Evolutionary conservation across 2,113 vertebrate genomes (phyloP).

Genomic region (Lagopus leucura): DNA sequence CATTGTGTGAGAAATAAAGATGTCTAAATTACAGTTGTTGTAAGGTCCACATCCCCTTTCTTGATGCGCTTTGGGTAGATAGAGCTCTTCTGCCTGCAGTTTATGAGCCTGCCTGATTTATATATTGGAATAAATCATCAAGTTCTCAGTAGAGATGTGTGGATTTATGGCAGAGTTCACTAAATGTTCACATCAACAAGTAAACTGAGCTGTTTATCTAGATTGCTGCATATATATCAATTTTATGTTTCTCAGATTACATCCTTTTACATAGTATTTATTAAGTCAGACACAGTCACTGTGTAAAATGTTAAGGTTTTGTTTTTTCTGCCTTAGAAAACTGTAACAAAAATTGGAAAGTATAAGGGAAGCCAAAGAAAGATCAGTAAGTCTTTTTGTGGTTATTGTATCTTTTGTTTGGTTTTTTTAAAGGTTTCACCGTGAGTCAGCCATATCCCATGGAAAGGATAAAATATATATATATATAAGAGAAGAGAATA

Average conservation of each 20-base stretch:
- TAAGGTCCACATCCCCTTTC: neutral
- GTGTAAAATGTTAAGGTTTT: neutral
- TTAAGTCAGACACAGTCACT: neutral
- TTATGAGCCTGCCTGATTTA: slow-evolving; percentile 18
- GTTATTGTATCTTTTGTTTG: neutral
- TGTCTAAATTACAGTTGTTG: neutral
- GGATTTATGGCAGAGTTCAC: neutral
- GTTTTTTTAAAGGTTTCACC: neutral
- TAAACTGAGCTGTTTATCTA: neutral
- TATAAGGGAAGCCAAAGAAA: neutral
- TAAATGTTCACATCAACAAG: neutral
- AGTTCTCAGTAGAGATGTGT: neutral
- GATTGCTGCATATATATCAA: neutral
- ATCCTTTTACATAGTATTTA: neutral
- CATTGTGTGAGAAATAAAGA: neutral
- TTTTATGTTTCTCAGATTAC: neutral
- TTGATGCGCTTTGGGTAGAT: neutral
- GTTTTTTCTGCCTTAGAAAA: neutral
- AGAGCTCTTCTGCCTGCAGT: neutral
- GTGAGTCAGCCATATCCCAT: neutral
- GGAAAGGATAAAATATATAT: neutral
- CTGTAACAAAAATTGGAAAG: neutral
- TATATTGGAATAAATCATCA: neutral
- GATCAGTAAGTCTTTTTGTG: neutral
- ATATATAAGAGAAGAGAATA: neutral